Conservation (phyloP, 2,888 invertebrate genomes). For the Dicyrtomina minuta region DNA sequence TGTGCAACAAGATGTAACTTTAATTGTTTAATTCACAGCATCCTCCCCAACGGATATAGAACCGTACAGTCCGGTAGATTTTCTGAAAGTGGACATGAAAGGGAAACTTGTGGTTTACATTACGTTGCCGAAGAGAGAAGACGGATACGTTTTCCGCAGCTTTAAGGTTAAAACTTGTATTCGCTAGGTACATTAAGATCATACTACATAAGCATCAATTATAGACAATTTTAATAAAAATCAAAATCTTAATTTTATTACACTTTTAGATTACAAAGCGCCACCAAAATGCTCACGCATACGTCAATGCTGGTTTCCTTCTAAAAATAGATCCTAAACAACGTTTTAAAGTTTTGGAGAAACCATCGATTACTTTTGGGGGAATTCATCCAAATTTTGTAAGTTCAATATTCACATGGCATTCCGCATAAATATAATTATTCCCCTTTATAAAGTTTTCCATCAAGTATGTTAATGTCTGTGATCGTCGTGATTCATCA, state of each 20-base stretch:
- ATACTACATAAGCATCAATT: too few relatives aligned
- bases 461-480: too few relatives aligned
- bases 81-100: constrained; percentile 65
- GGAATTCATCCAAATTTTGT: constrained; percentile 55
- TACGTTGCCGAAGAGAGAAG: constrained; percentile 57
- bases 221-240: too few relatives aligned
- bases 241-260: constrained; percentile 5
- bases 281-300: constrained; percentile 75
- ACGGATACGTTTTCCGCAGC: constrained; percentile 62
- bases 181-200: too few relatives aligned
- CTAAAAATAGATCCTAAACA: constrained; percentile 62
- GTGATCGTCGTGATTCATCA: too few relatives aligned
- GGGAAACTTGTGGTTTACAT: constrained; percentile 67
- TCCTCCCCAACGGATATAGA: constrained; percentile 25
- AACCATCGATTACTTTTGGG: constrained; percentile 57
- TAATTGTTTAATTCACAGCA: too few relatives aligned
- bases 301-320: constrained; percentile 73
- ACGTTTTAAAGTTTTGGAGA: constrained; percentile 58
- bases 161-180: constrained; percentile 68
- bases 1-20: too few relatives aligned
- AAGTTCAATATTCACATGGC: too few relatives aligned
- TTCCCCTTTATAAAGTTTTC: too few relatives aligned
- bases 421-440: too few relatives aligned
- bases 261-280: constrained; percentile 76
- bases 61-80: constrained; percentile 59